Conservation (phyloP, 2,113 vertebrate species). For the Carlito syrichta region DNA sequence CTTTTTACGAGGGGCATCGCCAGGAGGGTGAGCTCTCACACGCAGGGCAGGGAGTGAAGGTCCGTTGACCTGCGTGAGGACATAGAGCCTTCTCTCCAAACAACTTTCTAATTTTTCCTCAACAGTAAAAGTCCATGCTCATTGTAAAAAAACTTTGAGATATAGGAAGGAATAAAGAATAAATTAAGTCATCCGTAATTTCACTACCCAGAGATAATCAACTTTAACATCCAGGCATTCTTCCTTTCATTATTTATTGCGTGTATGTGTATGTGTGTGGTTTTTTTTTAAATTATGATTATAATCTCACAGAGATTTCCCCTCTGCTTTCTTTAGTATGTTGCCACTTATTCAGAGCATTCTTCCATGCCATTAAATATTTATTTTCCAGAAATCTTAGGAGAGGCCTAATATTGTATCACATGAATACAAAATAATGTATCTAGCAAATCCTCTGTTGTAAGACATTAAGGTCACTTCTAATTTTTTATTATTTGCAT, state of each 20-base stretch:
- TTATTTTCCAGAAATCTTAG: constrained; percentile 17
- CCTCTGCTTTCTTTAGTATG: background rate
- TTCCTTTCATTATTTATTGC: background rate
- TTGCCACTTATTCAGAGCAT: background rate
- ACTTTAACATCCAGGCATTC: background rate
- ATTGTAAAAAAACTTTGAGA: background rate
- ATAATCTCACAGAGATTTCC: background rate
- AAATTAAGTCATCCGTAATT: background rate
- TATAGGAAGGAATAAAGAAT: background rate
- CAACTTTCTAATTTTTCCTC: background rate
- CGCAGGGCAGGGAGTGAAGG: background rate
- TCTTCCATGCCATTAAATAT: background rate
- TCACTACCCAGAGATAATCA: background rate
- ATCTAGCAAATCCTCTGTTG: background rate
- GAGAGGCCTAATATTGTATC: background rate
- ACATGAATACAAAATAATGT: background rate
- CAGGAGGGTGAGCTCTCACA: background rate
- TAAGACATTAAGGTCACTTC: background rate
- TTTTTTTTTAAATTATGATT: background rate
- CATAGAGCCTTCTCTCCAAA: background rate
- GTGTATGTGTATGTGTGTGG: background rate
- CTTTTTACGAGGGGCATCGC: background rate
- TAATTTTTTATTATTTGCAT: background rate
- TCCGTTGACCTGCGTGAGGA: background rate
- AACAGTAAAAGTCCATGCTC: background rate